These are phyloP conservation scores for Camponotus floridanus DNA, from an alignment of 1,140 invertebrate species.

Conservation along the genomic window DNA sequence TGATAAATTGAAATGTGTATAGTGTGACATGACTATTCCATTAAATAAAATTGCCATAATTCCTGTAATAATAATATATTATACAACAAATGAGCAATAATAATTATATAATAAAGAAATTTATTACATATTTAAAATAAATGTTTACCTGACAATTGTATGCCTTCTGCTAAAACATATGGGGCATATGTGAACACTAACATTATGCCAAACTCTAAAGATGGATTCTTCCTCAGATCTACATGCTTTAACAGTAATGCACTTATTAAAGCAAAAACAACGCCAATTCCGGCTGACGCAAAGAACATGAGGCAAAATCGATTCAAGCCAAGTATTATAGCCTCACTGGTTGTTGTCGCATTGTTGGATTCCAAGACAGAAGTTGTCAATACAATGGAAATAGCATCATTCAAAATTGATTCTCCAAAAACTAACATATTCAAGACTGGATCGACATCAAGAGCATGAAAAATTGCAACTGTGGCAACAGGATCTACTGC, in stretches of 20 bases:
- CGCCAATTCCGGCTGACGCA: slow-evolving; percentile 98
- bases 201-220: slow-evolving; percentile 99
- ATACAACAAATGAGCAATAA: slow-evolving; percentile 12
- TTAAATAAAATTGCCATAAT: slow-evolving; percentile 99
- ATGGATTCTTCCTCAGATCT: slow-evolving; percentile 98
- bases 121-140: slow-evolving; percentile 1
- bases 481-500: slow-evolving; percentile 99
- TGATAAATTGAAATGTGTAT: slow-evolving; percentile 99
- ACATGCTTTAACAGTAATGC: slow-evolving; percentile 98
- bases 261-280: slow-evolving; percentile 97
- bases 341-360: slow-evolving; percentile 90
- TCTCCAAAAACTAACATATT: slow-evolving; percentile 99
- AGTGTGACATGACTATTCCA: slow-evolving; percentile 99
- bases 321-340: slow-evolving; percentile 95
- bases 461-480: slow-evolving; percentile 98
- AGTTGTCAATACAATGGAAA: slow-evolving; percentile 98
- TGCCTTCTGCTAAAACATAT: slow-evolving; percentile 98
- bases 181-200: slow-evolving; percentile 99
- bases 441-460: slow-evolving; percentile 97
- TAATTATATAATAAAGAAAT: slow-evolving; percentile 15
- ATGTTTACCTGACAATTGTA: slow-evolving; percentile 95
- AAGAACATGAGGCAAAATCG: slow-evolving; percentile 99
- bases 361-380: slow-evolving; percentile 93
- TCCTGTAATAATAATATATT: slow-evolving; percentile 87
- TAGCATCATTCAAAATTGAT: slow-evolving; percentile 99